Evolutionary conservation across 2,888 invertebrate species (phyloP).

Genomic region (Volucella bombylans): DNA sequence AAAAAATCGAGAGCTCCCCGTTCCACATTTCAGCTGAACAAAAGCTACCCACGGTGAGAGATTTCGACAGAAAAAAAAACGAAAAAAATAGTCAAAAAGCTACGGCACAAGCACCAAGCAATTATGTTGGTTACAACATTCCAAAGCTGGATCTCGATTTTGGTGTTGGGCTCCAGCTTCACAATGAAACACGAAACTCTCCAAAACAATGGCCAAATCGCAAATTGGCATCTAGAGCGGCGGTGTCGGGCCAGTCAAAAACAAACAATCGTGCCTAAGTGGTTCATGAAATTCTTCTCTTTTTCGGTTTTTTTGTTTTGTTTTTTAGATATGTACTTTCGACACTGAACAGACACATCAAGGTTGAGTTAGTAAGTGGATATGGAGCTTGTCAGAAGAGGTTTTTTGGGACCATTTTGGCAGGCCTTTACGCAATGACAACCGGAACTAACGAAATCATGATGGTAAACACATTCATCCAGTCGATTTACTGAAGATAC

Average conservation of each 20-base stretch:
- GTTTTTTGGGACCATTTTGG: constrained; percentile 30
- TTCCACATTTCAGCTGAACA: constrained; percentile 10
- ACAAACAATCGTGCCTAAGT: constrained; percentile 59
- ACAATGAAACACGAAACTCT: constrained; percentile 44
- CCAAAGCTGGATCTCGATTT: constrained; percentile 25
- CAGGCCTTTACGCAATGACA: constrained; percentile 56
- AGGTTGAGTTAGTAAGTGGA: constrained; percentile 38
- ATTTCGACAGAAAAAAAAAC: constrained; percentile 3
- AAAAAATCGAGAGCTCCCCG: constrained; percentile 1
- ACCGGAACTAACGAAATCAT: constrained; percentile 38
- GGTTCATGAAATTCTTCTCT: constrained; percentile 35
- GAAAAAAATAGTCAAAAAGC: background rate
- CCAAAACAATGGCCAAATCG: constrained; percentile 64
- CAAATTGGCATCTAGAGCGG: constrained; percentile 67
- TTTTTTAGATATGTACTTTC: constrained; percentile 16
- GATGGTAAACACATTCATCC: too few species aligned
- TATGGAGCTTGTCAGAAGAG: constrained; percentile 6
- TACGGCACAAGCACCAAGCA: constrained; percentile 30
- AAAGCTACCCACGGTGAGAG: constrained; percentile 30
- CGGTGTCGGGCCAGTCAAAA: constrained; percentile 18
- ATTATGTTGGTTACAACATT: constrained; percentile 67
- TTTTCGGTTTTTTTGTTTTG: background rate
- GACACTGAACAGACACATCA: constrained; percentile 41
- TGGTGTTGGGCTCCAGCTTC: constrained; percentile 2
- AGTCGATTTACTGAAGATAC: too few species aligned